Evolutionary conservation across 2,113 vertebrate genomes (phyloP), one percentile per base, ranked within the genome.

Genomic region (Maccullochella peelii): DNA sequence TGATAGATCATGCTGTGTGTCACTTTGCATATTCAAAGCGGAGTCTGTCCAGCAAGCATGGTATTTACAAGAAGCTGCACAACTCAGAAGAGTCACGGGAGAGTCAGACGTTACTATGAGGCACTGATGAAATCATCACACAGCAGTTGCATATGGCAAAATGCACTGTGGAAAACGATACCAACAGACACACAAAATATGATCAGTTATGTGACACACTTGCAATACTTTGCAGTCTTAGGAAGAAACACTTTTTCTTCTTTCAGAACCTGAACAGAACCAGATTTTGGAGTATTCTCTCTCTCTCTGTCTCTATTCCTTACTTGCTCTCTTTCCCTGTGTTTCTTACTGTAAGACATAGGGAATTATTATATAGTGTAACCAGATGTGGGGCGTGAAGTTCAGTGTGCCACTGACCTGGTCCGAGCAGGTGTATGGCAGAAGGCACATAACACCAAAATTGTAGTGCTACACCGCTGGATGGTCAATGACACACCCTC

Each of bases 51-150:
- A 81, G 49, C 54, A 72, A 78, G 59, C 57, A 20, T 42, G 36
- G 21, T 77, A 72, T 87, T 87, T 73, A 83, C 78, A 77, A 67
- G 40, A 54, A 40, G 58, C 75, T 71, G 50, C 27, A 57, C 58
- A 36, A 66, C 58, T 58, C 50, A 25, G 23, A 82, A 14, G 38
- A 86, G 30, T 76, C 54, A 55, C 42, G 27, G 68, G 49, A 62
- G 67, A 68, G 69, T 82, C 2, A 30, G 30, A 66, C 21, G 16
- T 71, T 55, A 77, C 42, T 65, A 76, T 4, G 59, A 61, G 30
- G 30, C 11, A 47, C 25, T 66, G 77, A 65, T 71, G 77, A 65
- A 75, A 71, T 67, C 47, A 72, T 83, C 70, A 33, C 73, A 71
- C 69, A 68, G 36, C 38, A 76, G 69, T 68, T 58, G 21, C 25